phyloP scores from a whole-genome alignment of 2,888 invertebrate genomes.

The Drosophila phalerata region DNA sequence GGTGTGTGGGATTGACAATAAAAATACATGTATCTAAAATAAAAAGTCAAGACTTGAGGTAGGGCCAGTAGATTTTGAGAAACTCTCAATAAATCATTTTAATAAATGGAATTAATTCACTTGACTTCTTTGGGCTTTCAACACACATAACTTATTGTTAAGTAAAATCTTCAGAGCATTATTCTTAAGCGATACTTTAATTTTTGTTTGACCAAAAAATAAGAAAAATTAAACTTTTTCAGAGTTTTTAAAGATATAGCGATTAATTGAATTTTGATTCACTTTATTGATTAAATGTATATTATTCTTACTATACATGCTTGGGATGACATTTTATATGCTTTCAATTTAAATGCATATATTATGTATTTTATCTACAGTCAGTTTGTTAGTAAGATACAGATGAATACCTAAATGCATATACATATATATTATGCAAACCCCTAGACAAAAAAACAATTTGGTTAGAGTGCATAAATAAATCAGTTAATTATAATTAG shows the following conservation, averaged over 20 bases:
- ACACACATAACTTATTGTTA: background rate
- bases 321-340: no score
- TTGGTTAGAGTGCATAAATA: conserved; percentile 50
- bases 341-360: background rate
- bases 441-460: conserved; percentile 22
- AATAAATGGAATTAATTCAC: background rate
- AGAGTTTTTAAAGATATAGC: no score
- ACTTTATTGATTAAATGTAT: background rate
- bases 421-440: conserved; percentile 22
- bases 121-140: no score
- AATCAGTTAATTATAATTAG: conserved; percentile 74
- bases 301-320: no score
- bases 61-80: conserved; percentile 7
- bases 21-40: conserved; percentile 7
- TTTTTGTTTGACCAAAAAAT: background rate
- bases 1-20: conserved; percentile 21
- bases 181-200: no score
- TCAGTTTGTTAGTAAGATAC: background rate
- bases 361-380: background rate
- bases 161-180: no score
- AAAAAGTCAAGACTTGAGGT: conserved; percentile 12
- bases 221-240: background rate
- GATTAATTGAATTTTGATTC: background rate
- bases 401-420: background rate
- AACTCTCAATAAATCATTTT: background rate